These are phyloP conservation scores for Reticulitermes lucifugus DNA, from an alignment of 2,888 invertebrate genomes.

Conservation along the genomic window DNA sequence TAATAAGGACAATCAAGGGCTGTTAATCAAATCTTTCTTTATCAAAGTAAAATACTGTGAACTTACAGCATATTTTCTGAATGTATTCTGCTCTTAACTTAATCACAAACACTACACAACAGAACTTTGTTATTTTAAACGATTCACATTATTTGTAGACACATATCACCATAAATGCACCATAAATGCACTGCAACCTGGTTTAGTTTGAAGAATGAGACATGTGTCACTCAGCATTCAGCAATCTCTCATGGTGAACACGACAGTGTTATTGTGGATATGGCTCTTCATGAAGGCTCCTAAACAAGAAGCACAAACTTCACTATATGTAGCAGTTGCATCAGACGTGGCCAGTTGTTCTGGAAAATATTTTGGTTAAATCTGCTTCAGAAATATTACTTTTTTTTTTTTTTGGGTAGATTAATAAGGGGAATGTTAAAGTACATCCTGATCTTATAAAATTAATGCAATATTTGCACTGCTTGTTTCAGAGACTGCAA, in stretches of 20 bases:
- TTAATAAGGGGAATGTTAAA: neutral
- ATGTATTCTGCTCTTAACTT: too few relatives aligned
- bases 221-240: constrained; percentile 58
- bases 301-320: constrained; percentile 64
- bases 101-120: too few relatives aligned
- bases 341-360: constrained; percentile 60
- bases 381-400: neutral
- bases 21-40: too few relatives aligned
- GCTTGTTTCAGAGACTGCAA: constrained; percentile 62
- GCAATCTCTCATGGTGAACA: constrained; percentile 59
- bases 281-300: constrained; percentile 62
- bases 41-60: too few relatives aligned
- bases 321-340: constrained; percentile 62
- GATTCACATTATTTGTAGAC: constrained; percentile 39
- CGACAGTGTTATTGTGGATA: constrained; percentile 61
- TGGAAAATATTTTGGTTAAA: constrained; percentile 65
- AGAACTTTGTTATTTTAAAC: neutral
- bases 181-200: constrained; percentile 65
- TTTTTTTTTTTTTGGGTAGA: neutral
- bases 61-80: too few relatives aligned
- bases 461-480: neutral
- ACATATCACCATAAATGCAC: constrained; percentile 58
- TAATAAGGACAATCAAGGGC: too few relatives aligned
- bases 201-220: constrained; percentile 57
- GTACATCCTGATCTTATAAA: neutral